These are phyloP conservation scores for Xenus cinereus DNA, from an alignment of 2,113 vertebrate genomes.

Conservation along the genomic window DNA sequence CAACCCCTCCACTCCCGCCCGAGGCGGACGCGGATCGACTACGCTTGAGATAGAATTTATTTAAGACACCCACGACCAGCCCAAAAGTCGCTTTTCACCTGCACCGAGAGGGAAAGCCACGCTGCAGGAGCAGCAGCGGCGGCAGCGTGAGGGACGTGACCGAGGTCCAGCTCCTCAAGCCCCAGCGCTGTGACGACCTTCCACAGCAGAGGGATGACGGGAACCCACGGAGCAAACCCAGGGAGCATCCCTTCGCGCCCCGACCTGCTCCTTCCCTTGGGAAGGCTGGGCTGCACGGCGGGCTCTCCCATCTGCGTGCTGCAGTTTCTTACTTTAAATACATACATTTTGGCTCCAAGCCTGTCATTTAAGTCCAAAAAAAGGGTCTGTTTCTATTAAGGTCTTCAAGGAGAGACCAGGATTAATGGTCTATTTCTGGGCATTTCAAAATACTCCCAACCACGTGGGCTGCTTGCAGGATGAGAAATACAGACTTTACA, in stretches of 20 bases:
- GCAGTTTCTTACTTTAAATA: constrained; percentile 3
- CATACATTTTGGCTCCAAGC: neutral
- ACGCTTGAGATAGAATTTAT: neutral
- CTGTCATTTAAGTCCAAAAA: neutral
- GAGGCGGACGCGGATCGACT: neutral
- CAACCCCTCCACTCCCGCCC: neutral
- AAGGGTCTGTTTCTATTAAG: neutral
- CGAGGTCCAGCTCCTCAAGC: accelerated
- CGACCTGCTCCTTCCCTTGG: neutral
- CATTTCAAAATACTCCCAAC: neutral
- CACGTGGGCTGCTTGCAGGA: neutral
- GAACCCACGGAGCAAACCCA: neutral
- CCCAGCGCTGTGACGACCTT: accelerated
- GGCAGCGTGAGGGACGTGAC: neutral
- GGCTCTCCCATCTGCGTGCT: neutral
- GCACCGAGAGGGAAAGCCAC: neutral
- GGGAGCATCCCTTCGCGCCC: accelerated
- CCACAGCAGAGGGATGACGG: neutral
- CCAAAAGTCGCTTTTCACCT: neutral
- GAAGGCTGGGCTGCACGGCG: neutral
- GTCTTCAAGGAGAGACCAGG: neutral
- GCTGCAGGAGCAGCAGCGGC: neutral
- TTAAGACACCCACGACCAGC: neutral
- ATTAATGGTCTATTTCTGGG: neutral
- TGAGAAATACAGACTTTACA: neutral